A percentile compares a stretch with the other conserved stretches of the same genome.
These are phyloP conservation scores for Thomomys bottae DNA, from an alignment of 2,113 vertebrate species.

Conservation along the genomic window DNA sequence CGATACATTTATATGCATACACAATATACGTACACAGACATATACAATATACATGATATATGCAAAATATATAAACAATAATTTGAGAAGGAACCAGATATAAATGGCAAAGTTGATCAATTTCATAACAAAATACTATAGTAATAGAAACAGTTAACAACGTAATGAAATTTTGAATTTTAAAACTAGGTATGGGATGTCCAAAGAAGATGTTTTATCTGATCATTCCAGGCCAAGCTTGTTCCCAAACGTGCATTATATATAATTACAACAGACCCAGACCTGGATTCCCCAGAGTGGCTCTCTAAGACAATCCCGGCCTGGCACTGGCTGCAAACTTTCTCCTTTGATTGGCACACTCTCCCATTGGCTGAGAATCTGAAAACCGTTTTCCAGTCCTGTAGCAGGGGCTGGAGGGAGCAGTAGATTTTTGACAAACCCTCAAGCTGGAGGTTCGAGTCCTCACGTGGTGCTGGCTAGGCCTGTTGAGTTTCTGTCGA, in stretches of 20 bases:
- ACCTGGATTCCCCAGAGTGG: no score
- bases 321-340: background rate
- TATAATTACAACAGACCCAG: background rate
- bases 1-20: background rate
- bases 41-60: no score
- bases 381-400: background rate
- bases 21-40: background rate
- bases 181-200: background rate
- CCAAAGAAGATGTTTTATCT: background rate
- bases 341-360: background rate
- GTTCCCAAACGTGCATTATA: background rate
- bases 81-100: background rate
- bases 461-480: no score
- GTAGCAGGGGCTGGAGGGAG: no score
- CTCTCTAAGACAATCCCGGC: background rate
- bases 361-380: background rate
- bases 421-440: background rate
- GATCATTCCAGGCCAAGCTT: background rate
- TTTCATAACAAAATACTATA: background rate
- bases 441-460: fast-evolving
- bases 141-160: no score
- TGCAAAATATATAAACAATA: background rate
- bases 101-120: background rate
- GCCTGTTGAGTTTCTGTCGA: background rate
- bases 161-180: background rate